Evolutionary conservation across 2,888 invertebrate genomes (phyloP), one percentile per base, ranked within the genome.

Genomic region (Caenorhabditis sp.): DNA sequence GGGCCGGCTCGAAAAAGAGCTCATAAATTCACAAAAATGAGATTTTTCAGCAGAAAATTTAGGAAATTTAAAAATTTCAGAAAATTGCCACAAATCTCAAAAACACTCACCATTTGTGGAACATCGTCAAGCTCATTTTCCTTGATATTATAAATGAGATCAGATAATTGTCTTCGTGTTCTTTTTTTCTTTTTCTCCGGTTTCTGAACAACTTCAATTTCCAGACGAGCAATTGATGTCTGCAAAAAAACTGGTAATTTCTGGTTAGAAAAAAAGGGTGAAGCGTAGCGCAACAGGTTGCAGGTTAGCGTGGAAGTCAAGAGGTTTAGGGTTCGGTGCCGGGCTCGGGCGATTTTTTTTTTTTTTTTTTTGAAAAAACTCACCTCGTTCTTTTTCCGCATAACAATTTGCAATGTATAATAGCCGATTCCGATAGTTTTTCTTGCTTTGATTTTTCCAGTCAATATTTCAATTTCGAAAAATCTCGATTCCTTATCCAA

Each of bases 101-200:
- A n/a, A n/a, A n/a, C n/a, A n/a, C n/a, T n/a, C 10, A 31, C 31
- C 72, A 55, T 55, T 1, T 24, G 24, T 23, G 23, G 51, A 6
- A 23, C 19, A 12, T 21, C 17, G 24, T 55, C 26, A 3, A 55
- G 51, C 59, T 55, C 36, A 57, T 73, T 73, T 23, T 73, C 72
- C n/a, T 49, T 23, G 19, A 73, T 66, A 58, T 60, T 57, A 27
- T 67, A 73, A 19, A 73, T 31, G 27, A 73, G 19, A 24, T 73
- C 72, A 23, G 68, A 67, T 54, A 73, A 62, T 51, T 73, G 72
- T 49, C 72, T 51, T 31, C 67, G 51, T 3, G 58, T 27, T 26
- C 70, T 26, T 17, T n/a, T n/a, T n/a, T 54, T 43, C 23, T 54
- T 54, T 19, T 31, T 51, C 17, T 31, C 19, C 0, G 50, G 21